A percentile compares a stretch with the other conserved stretches of the same genome.
Conservation (phyloP, 2,888 invertebrate genomes). For the Drosophila diplacantha region DNA sequence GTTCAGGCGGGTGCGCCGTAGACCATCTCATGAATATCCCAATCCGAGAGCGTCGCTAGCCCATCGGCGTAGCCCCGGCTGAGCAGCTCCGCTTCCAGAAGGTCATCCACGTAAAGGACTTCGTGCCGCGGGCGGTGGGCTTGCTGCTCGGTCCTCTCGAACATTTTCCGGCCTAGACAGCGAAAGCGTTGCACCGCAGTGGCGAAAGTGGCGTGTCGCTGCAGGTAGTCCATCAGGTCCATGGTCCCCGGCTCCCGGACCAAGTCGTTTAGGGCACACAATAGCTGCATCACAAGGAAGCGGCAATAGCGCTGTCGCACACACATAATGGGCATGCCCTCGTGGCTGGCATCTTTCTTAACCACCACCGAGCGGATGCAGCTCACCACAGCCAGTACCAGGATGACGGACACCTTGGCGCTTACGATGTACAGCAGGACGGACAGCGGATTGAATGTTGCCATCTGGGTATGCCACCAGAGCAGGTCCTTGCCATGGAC, state of each 20-base stretch:
- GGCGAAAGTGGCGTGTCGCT: conserved; percentile 52
- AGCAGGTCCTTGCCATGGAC: conserved; percentile 42
- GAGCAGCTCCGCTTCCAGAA: conserved; percentile 48
- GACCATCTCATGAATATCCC: conserved; percentile 48
- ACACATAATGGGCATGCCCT: conserved; percentile 35
- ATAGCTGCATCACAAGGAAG: conserved; percentile 71
- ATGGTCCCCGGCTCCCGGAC: neutral
- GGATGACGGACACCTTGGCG: conserved; percentile 40
- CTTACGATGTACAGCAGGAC: conserved; percentile 34
- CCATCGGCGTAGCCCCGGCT: conserved; percentile 39
- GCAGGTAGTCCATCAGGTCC: neutral
- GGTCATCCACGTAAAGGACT: conserved; percentile 58
- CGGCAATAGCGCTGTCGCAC: conserved; percentile 72
- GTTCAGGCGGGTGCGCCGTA: conserved; percentile 15
- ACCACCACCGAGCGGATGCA: conserved; percentile 4
- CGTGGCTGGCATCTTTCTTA: neutral
- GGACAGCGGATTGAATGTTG: conserved; percentile 30
- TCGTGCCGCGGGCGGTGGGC: conserved; percentile 61
- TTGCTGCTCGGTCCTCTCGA: conserved; percentile 63
- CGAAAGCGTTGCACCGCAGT: conserved; percentile 69
- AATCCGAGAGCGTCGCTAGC: conserved; percentile 35
- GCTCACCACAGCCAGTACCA: conserved; percentile 33
- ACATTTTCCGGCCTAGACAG: conserved; percentile 69
- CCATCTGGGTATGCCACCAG: conserved; percentile 43
- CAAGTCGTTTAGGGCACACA: conserved; percentile 65